Conservation (phyloP, 2,888 invertebrate species). For the Dasysyrphus albostriatus region DNA sequence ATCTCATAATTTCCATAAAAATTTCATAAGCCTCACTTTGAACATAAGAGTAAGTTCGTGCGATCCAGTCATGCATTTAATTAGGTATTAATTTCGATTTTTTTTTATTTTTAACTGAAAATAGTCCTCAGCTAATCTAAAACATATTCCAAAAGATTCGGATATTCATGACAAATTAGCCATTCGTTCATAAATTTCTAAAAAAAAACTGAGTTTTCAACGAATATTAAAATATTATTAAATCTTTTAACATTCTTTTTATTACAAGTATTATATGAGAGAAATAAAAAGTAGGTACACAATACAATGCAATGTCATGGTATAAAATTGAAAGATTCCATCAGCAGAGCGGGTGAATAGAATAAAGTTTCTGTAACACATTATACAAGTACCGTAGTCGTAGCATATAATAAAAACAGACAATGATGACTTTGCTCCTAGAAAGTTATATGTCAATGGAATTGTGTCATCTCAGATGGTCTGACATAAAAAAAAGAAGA, state of each 20-base stretch:
- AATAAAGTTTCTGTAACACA: not conserved
- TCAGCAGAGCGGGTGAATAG: not conserved
- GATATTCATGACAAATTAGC: not conserved
- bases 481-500: slow-evolving; percentile 1
- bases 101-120: no score
- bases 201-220: not conserved
- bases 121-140: no score
- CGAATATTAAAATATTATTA: not conserved
- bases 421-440: slow-evolving; percentile 27
- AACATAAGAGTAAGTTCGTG: no score
- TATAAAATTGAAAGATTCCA: slow-evolving; percentile 23
- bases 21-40: no score
- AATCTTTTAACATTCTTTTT: not conserved
- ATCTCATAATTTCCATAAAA: no score
- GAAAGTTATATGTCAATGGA: slow-evolving; percentile 30
- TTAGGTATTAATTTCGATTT: no score
- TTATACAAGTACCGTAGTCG: not conserved
- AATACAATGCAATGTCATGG: not conserved
- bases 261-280: not conserved
- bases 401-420: not conserved
- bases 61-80: no score
- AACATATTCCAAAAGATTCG: no score
- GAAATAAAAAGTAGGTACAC: not conserved
- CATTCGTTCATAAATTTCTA: no score
- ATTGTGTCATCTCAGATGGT: slow-evolving; percentile 20